Percentiles rank a stretch among this genome's conserved stretches.
Evolutionary conservation across 2,888 invertebrate genomes (phyloP).

Genomic region (Pterobdella sp.): DNA sequence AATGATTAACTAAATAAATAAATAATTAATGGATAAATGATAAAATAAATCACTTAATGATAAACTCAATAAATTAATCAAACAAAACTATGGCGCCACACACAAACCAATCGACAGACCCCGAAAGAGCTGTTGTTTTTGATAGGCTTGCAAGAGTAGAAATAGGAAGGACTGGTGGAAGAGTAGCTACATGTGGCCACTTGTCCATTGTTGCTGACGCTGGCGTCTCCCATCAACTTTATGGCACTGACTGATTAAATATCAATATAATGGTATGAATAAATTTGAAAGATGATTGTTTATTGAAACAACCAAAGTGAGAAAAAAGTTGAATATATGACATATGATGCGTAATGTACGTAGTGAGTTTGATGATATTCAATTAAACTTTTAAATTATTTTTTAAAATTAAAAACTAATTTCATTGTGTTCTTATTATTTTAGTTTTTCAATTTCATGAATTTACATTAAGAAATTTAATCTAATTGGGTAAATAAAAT

Average conservation of each 20-base stretch:
- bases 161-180: constrained; percentile 59
- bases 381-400: too few relatives aligned
- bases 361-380: too few relatives aligned
- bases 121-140: constrained; percentile 72
- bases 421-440: too few relatives aligned
- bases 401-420: too few relatives aligned
- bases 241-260: neutral
- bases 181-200: constrained; percentile 60
- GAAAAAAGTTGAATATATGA: too few relatives aligned
- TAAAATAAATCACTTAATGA: neutral
- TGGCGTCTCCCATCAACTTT: constrained; percentile 59
- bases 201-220: constrained; percentile 62
- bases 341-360: too few relatives aligned
- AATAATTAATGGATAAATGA: neutral
- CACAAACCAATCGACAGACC: constrained; percentile 53
- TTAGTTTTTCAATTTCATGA: too few relatives aligned
- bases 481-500: too few relatives aligned
- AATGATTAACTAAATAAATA: neutral
- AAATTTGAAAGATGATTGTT: neutral
- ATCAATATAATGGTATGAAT: neutral
- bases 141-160: constrained; percentile 67
- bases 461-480: too few relatives aligned
- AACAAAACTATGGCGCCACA: neutral
- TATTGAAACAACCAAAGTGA: neutral
- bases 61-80: neutral